phyloP scores from a whole-genome alignment of 2,888 invertebrate genomes.

The Polia nebulosa region DNA sequence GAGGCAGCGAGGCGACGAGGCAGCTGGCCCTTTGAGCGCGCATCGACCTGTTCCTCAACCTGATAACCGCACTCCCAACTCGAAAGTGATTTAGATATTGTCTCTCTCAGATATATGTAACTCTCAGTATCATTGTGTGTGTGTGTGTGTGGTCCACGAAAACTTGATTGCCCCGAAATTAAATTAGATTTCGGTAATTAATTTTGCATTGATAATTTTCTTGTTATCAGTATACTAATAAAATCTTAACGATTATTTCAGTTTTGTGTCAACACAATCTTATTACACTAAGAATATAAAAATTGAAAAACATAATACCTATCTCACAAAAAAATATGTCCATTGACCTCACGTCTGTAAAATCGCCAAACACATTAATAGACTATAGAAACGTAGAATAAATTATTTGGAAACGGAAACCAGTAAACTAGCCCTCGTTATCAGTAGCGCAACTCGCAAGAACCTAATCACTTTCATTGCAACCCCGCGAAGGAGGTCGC shows the following conservation, averaged over 20 bases:
- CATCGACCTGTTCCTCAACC: constrained; percentile 67
- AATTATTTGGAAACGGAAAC: constrained; percentile 71
- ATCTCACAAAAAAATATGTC: constrained; percentile 21
- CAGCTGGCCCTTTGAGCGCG: constrained; percentile 61
- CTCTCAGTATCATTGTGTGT: constrained; percentile 27
- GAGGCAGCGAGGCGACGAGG: not conserved
- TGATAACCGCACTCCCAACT: constrained; percentile 74
- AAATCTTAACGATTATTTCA: constrained; percentile 12
- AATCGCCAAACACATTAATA: constrained; percentile 26
- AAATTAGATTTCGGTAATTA: constrained; percentile 17
- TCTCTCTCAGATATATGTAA: constrained; percentile 59
- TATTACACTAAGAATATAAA: not conserved
- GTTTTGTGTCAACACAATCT: not conserved
- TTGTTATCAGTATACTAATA: constrained; percentile 24
- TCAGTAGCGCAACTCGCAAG: constrained; percentile 81
- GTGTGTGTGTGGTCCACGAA: constrained; percentile 36
- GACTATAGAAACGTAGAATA: constrained; percentile 59
- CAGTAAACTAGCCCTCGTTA: constrained; percentile 82
- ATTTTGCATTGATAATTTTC: constrained; percentile 23
- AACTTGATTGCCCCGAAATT: not conserved
- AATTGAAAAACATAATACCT: not conserved
- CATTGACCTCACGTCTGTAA: constrained; percentile 32
- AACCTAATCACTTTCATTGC: constrained; percentile 89
- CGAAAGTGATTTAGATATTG: constrained; percentile 80
- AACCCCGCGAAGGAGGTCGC: constrained; percentile 87